Percentiles rank a stretch among this genome's conserved stretches.
Evolutionary conservation across 2,113 vertebrate species (phyloP).

Genomic region (Zosterops japonicus): DNA sequence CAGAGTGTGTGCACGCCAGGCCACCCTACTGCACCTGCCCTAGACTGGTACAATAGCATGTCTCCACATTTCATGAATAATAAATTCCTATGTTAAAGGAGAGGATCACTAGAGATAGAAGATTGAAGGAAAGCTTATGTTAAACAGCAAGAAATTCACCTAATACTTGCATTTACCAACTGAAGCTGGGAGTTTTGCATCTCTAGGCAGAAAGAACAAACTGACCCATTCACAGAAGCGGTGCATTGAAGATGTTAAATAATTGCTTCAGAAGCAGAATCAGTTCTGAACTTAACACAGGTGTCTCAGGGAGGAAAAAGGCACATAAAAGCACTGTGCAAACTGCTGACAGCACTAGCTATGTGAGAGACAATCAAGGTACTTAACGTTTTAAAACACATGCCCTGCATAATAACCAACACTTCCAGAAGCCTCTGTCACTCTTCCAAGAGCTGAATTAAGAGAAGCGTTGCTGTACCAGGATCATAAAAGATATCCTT

Average conservation of each 20-base stretch:
- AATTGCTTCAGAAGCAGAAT: constrained; percentile 58
- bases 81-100: background rate
- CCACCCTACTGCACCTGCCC: background rate
- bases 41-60: background rate
- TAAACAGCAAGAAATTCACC: background rate
- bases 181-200: constrained; percentile 21
- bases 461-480: fast-evolving
- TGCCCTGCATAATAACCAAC: constrained; percentile 24
- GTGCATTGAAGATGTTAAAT: constrained; percentile 40
- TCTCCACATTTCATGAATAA: background rate
- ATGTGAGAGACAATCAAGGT: constrained; percentile 55
- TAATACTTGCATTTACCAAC: background rate
- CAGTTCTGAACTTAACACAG: constrained; percentile 40
- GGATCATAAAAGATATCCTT: background rate
- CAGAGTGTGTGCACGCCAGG: background rate
- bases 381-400: constrained; percentile 51
- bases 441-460: constrained; percentile 2
- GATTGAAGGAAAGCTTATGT: background rate
- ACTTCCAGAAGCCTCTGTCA: background rate
- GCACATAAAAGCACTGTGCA: constrained; percentile 32
- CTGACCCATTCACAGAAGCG: constrained; percentile 60
- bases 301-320: constrained; percentile 25
- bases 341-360: constrained; percentile 57
- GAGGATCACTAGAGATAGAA: background rate
- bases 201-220: constrained; percentile 57